Evolutionary conservation across 2,113 vertebrate genomes (phyloP).

Genomic region (Trogon melanurus): DNA sequence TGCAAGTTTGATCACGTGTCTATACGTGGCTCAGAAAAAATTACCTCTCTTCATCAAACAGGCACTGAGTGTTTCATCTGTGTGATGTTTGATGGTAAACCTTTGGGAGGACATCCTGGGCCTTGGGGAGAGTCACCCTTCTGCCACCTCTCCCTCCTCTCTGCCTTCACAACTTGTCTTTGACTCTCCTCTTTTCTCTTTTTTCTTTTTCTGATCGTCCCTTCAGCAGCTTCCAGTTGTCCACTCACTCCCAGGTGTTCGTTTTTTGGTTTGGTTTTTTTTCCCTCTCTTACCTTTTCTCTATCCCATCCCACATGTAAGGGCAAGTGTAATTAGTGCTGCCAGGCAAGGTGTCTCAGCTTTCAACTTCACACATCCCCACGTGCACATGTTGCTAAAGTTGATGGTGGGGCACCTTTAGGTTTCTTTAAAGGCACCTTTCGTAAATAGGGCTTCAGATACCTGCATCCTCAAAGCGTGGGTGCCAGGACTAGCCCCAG

Average conservation of each 20-base stretch:
- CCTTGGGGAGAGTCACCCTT: neutral
- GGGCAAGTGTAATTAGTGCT: neutral
- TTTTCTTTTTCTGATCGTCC: neutral
- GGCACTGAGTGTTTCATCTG: neutral
- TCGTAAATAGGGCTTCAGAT: neutral
- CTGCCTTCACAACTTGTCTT: neutral
- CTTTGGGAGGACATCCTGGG: accelerated
- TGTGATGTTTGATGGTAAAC: neutral
- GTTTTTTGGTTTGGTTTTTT: too few relatives aligned
- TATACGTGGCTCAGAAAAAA: neutral
- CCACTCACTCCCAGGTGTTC: neutral
- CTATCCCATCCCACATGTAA: neutral
- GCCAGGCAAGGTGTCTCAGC: neutral
- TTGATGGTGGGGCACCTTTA: neutral
- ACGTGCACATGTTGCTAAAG: accelerated
- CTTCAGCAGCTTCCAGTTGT: neutral
- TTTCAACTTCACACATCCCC: neutral
- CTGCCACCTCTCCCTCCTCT: neutral
- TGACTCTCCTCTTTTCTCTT: neutral
- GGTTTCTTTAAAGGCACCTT: neutral
- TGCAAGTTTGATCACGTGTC: accelerated
- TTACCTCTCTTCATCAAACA: neutral
- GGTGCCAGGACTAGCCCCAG: neutral
- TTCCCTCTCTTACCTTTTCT: neutral
- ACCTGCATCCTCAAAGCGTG: accelerated